Base-by-base conservation (phyloP, 2,113 vertebrate genomes). In the Glaucidium brasilianum region DNA sequence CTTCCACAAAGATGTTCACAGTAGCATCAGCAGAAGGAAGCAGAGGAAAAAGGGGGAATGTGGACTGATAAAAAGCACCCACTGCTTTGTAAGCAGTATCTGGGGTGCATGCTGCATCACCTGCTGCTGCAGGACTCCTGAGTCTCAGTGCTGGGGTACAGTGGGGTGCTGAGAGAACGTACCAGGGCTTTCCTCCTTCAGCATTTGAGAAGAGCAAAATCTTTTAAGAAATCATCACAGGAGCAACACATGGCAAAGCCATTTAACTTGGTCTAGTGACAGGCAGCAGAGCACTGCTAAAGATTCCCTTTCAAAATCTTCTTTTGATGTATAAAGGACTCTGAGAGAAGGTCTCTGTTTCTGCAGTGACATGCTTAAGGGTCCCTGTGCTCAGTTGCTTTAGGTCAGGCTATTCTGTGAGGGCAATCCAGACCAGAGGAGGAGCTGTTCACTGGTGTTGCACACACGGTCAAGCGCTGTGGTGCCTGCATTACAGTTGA, bases 131-230 rank as follows among this genome's bases (percentile, higher is more conserved):
- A 1, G 45, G 32, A 71, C 17, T 69, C 58, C 37, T 5, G 6
- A 20, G 10, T 30, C 14, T 60, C 34, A 64, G 21, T 73, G 45
- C 6, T 82, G 35, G 39, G 21, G 8, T 62, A 18, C 32, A 75
- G 30, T 2, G 3, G 32, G 5, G 17, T 52, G 55, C 37, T 78
- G 39, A 7, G 50, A 58, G 15, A 84, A 62, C 0, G 0, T 37
- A 71, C 11, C 7, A 72, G 39, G 34, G 21, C 7, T 85, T 93
- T 72, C 9, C 3, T 78, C 15, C 26, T 55, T 58, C 64, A 50
- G 18, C 5, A 56, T 63, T 50, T 59, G 37, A 67, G 60, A 88
- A 89, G 56, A 68, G 16, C 6, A 64, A 90, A 84, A 56, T 60
- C 18, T 67, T 26, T 50, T 47, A 73, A 74, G 47, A 77, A 76